phyloP scores from a whole-genome alignment of 2,888 invertebrate genomes.

The Hirtodrosophila duncani region DNA sequence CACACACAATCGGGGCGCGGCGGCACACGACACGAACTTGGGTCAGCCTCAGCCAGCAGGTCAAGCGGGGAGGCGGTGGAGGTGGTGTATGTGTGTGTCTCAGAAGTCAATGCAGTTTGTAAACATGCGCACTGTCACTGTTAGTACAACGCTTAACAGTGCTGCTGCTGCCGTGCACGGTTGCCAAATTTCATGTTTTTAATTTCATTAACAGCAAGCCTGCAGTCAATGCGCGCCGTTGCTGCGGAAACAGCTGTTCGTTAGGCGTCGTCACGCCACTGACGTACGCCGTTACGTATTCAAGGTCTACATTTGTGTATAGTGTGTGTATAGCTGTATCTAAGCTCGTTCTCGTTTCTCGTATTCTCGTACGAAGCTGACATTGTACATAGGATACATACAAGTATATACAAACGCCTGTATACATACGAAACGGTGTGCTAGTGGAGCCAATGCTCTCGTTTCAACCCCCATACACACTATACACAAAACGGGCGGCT shows the following conservation, averaged over 20 bases:
- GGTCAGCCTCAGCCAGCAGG: too few species aligned
- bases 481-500: conserved; percentile 55
- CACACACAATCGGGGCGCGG: too few species aligned
- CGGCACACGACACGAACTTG: too few species aligned
- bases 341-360: too few species aligned
- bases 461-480: conserved; percentile 58
- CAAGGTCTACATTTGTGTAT: conserved; percentile 68
- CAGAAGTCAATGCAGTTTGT: conserved; percentile 19
- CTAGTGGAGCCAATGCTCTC: conserved; percentile 43
- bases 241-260: conserved; percentile 55
- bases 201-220: conserved; percentile 28
- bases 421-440: conserved; percentile 13
- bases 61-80: too few species aligned
- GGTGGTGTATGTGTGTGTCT: too few species aligned
- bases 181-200: conserved; percentile 28
- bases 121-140: conserved; percentile 42
- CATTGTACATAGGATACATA: neutral
- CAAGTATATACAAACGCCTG: neutral
- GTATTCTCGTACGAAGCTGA: too few species aligned
- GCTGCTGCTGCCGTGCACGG: conserved; percentile 15
- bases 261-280: conserved; percentile 16
- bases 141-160: conserved; percentile 9
- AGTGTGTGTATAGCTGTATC: too few species aligned
- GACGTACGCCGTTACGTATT: conserved; percentile 53
- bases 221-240: conserved; percentile 25